Percentiles rank a stretch among this genome's conserved stretches.
Evolutionary conservation across 2,113 vertebrate species (phyloP).

Genomic region (Catharus bicknelli): DNA sequence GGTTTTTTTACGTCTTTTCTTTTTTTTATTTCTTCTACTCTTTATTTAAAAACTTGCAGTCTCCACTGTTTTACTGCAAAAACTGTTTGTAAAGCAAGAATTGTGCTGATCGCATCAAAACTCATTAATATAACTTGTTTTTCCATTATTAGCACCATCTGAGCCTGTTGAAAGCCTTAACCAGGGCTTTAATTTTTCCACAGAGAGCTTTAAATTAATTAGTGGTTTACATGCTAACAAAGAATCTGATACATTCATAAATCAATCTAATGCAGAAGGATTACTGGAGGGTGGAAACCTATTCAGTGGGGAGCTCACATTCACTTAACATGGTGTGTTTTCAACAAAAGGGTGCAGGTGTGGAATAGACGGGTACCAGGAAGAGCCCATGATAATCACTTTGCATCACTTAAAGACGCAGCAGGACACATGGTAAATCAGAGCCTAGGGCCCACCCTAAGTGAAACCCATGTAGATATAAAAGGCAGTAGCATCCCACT

Average conservation of each 20-base stretch:
- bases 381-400: slow-evolving; percentile 82
- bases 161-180: slow-evolving; percentile 80
- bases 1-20: slow-evolving; percentile 23
- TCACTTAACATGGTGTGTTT: slow-evolving; percentile 69
- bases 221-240: slow-evolving; percentile 81
- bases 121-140: slow-evolving; percentile 74
- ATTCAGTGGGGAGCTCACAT: slow-evolving; percentile 77
- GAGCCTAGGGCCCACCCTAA: slow-evolving; percentile 76
- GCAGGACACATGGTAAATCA: slow-evolving; percentile 82
- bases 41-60: slow-evolving; percentile 23
- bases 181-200: slow-evolving; percentile 80
- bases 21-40: neutral
- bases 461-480: slow-evolving; percentile 72
- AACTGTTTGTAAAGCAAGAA: slow-evolving; percentile 60
- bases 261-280: slow-evolving; percentile 76
- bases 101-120: slow-evolving; percentile 64
- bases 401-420: slow-evolving; percentile 78
- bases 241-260: slow-evolving; percentile 80
- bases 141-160: slow-evolving; percentile 79
- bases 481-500: slow-evolving; percentile 72
- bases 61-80: slow-evolving; percentile 46
- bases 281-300: slow-evolving; percentile 65
- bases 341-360: slow-evolving; percentile 83
- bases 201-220: slow-evolving; percentile 90
- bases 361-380: slow-evolving; percentile 69